Percentiles rank a stretch among this genome's conserved stretches.
Evolutionary conservation across 2,113 vertebrate species (phyloP).

Genomic region (Muntiacus muntjak): DNA sequence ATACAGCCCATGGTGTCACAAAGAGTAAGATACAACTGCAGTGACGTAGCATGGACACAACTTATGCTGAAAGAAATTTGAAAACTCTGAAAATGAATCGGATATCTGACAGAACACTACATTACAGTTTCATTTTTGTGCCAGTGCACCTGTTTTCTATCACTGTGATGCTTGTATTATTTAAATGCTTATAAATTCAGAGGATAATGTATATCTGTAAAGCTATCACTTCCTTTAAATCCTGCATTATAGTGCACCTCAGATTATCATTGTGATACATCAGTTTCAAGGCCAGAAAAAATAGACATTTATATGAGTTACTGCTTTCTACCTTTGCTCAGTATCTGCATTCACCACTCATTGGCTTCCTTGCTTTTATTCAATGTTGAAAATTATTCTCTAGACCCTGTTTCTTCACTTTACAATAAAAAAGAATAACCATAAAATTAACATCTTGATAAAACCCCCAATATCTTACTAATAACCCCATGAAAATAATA

Average conservation of each 20-base stretch:
- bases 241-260: background rate
- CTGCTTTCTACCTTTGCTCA: background rate
- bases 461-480: background rate
- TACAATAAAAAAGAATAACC: background rate
- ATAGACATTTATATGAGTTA: background rate
- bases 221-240: background rate
- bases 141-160: slow-evolving; percentile 47
- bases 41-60: background rate
- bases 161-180: background rate
- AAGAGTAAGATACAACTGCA: background rate
- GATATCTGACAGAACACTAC: background rate
- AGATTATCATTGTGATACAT: slow-evolving; percentile 3
- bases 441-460: background rate
- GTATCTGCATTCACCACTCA: background rate
- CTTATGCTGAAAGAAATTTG: background rate
- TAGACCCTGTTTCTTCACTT: background rate
- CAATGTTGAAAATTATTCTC: background rate
- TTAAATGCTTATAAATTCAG: slow-evolving; percentile 43
- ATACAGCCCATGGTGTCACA: background rate
- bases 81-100: background rate
- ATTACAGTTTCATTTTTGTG: background rate
- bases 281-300: slow-evolving; percentile 26
- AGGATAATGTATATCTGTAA: background rate
- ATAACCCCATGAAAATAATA: background rate
- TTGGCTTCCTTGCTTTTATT: background rate